A percentile compares a stretch with the other conserved stretches of the same genome.
These are phyloP conservation scores for Sycophila sp. DNA, from an alignment of 1,140 invertebrate species.

Conservation along the genomic window DNA sequence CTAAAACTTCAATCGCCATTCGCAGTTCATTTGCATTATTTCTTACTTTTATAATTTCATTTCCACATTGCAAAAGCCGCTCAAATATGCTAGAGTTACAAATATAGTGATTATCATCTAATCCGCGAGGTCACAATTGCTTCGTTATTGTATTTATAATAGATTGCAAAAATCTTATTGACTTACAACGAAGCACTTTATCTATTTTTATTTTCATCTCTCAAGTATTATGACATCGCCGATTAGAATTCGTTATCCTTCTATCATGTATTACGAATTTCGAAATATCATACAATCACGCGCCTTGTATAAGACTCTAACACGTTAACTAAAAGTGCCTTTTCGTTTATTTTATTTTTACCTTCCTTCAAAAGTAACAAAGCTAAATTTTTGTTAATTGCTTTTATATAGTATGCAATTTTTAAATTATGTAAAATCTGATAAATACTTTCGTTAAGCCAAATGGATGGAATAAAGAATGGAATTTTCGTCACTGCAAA, in stretches of 20 bases:
- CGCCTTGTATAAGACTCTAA: conserved; percentile 18
- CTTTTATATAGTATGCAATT: not conserved
- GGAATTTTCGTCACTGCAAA: too few relatives aligned
- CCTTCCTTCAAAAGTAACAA: not conserved
- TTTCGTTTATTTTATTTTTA: conserved; percentile 10
- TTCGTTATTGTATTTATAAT: conserved; percentile 4
- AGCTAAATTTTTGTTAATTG: not conserved
- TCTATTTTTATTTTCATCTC: not conserved
- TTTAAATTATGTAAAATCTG: too few relatives aligned
- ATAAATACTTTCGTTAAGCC: too few relatives aligned
- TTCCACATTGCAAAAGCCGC: conserved; percentile 53
- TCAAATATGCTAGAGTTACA: conserved; percentile 54
- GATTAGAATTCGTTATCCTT: conserved; percentile 24
- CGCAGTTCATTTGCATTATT: conserved; percentile 12
- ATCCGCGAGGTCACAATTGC: conserved; percentile 34
- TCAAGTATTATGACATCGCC: conserved; percentile 19
- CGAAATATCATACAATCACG: conserved; percentile 33
- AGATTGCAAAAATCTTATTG: not conserved
- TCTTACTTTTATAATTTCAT: conserved; percentile 42
- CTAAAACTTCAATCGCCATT: conserved; percentile 9
- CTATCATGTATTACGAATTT: conserved; percentile 14
- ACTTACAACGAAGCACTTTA: not conserved
- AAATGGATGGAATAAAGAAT: too few relatives aligned
- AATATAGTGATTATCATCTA: conserved; percentile 45
- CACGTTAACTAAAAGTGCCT: conserved; percentile 18